A percentile compares a stretch with the other conserved stretches of the same genome.
Conservation (phyloP, 2,888 invertebrate species). For the Cryptocheilus praepositus region DNA sequence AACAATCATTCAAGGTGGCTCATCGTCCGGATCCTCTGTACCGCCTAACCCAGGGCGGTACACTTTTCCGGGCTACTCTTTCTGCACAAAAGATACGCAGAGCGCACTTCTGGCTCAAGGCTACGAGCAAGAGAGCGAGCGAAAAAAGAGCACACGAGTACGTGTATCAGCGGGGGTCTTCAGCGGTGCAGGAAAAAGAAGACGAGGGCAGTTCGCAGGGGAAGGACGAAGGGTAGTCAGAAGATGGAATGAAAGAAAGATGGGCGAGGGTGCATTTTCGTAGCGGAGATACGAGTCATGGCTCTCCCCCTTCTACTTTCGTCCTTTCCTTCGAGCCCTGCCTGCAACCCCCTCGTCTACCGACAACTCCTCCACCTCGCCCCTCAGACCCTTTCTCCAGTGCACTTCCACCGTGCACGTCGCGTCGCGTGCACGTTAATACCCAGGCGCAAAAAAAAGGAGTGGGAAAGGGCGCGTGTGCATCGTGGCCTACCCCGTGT, state of each 20-base stretch:
- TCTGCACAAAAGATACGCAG: conserved; percentile 15
- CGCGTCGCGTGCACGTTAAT: conserved; percentile 4
- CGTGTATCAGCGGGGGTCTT: conserved; percentile 13
- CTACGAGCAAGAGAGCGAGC: conserved; percentile 10
- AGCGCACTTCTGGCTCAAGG: conserved; percentile 26
- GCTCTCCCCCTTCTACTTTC: neutral
- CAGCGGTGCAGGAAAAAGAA: neutral
- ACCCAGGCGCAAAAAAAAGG: neutral
- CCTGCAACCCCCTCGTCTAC: neutral
- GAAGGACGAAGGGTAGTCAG: neutral
- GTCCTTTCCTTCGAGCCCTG: neutral
- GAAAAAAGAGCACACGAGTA: conserved; percentile 14
- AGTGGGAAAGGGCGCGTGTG: conserved; percentile 34
- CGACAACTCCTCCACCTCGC: no score
- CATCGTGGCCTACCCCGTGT: conserved; percentile 37
- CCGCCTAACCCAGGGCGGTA: neutral
- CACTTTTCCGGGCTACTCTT: neutral
- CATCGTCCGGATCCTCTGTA: no score
- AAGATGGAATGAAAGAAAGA: conserved; percentile 17
- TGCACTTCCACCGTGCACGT: neutral
- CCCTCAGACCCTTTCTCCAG: neutral
- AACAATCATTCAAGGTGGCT: no score
- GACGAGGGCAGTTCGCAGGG: neutral
- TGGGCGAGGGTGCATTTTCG: conserved; percentile 15
- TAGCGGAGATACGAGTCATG: conserved; percentile 10